Percentiles rank a stretch among this genome's conserved stretches.
Evolutionary conservation across 2,113 vertebrate species (phyloP).

Genomic region (Labeo catla): DNA sequence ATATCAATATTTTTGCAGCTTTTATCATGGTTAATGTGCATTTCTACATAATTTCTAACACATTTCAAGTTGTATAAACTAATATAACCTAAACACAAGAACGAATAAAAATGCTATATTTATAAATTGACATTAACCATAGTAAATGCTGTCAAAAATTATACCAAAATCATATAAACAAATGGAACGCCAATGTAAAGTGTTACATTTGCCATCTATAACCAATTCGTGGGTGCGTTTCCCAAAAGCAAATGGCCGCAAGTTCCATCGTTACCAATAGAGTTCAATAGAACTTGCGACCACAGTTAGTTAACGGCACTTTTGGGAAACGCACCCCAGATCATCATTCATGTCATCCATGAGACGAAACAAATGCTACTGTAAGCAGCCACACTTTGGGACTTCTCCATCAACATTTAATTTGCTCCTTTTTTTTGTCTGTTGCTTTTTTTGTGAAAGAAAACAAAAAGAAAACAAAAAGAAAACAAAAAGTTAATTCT

Average conservation of each 20-base stretch:
- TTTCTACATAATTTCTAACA: neutral
- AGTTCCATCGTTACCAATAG: too few relatives aligned
- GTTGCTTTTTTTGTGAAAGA: slow-evolving; percentile 70
- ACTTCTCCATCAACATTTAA: slow-evolving; percentile 74
- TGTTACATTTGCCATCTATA: neutral
- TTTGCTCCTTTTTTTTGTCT: slow-evolving; percentile 62
- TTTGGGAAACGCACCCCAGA: neutral
- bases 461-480: slow-evolving; percentile 46
- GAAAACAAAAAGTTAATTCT: slow-evolving; percentile 65
- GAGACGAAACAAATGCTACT: slow-evolving; percentile 47
- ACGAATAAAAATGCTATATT: neutral
- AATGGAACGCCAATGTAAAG: neutral
- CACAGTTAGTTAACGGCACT: too few relatives aligned
- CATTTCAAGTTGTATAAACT: neutral
- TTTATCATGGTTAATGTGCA: neutral
- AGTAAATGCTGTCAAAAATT: slow-evolving; percentile 1
- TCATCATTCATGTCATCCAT: neutral
- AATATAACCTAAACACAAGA: neutral
- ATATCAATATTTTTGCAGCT: neutral
- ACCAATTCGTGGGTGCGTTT: neutral
- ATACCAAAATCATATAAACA: neutral
- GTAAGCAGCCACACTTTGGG: slow-evolving; percentile 60
- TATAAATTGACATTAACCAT: neutral
- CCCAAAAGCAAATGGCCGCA: too few relatives aligned
- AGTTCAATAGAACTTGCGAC: too few relatives aligned